Evolutionary conservation across 2,797 vertebrate species (phyloP).

Genomic region (Pseudotriccus pelzelni): DNA sequence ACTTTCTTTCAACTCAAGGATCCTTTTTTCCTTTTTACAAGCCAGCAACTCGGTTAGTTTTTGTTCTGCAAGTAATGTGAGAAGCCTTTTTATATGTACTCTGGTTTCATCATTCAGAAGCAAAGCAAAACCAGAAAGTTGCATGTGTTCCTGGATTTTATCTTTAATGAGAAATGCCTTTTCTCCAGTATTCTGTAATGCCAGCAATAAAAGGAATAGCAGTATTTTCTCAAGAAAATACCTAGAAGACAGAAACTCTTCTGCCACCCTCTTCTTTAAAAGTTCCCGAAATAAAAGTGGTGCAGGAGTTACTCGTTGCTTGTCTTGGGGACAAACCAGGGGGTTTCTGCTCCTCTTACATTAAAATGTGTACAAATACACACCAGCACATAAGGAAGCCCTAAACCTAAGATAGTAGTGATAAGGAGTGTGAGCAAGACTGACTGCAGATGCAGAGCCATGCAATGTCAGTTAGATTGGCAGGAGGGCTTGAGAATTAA

Average conservation of each 20-base stretch:
- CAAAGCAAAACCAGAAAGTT: constrained; percentile 52
- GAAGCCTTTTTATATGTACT: not conserved
- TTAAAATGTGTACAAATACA: not conserved
- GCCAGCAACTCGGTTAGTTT: constrained; percentile 21
- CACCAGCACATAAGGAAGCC: not conserved
- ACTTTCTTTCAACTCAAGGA: not conserved
- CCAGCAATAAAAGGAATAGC: not conserved
- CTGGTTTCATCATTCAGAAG: constrained; percentile 46
- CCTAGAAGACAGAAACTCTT: not conserved
- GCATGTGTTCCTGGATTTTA: not conserved
- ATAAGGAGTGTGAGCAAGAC: not conserved
- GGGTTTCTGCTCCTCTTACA: not conserved
- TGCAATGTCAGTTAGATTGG: not conserved
- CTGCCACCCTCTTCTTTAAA: not conserved
- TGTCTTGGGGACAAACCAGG: not conserved
- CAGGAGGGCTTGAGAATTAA: not conserved
- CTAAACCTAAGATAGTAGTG: not conserved
- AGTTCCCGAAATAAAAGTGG: not conserved
- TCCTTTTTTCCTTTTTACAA: constrained; percentile 8
- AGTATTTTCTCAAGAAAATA: not conserved
- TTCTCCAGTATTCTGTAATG: not conserved
- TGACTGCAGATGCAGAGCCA: not conserved
- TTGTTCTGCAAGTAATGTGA: constrained; percentile 44
- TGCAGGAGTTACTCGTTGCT: not conserved
- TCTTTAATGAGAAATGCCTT: not conserved